Percentiles rank a stretch among this genome's conserved stretches.
phyloP scores from a whole-genome alignment of 2,888 invertebrate genomes.

The Drosophila rellima region DNA sequence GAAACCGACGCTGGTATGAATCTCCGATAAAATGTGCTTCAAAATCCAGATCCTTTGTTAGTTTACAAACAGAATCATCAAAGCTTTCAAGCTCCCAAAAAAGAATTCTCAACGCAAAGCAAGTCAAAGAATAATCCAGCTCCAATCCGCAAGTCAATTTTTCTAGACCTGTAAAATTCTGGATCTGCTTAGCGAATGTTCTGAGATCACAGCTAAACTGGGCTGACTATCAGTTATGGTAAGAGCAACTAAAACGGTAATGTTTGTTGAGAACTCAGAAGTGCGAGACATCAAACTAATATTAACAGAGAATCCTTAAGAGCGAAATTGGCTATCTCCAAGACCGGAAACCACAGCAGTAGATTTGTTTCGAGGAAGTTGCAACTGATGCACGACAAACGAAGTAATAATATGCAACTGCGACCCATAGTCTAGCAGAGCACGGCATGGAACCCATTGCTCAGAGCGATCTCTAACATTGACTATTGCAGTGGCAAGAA shows the following conservation, averaged over 20 bases:
- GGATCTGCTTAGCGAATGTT: background rate
- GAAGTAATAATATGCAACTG: background rate
- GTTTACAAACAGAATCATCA: background rate
- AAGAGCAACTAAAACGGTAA: background rate
- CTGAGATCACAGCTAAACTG: background rate
- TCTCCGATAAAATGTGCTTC: too few species aligned
- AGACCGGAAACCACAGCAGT: background rate
- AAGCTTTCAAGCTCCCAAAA: too few species aligned
- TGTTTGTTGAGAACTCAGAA: background rate
- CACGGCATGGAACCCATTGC: background rate
- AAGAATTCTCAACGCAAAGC: too few species aligned
- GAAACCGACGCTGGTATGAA: too few species aligned
- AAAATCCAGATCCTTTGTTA: background rate
- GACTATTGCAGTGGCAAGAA: background rate
- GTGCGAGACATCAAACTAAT: background rate
- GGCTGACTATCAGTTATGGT: background rate
- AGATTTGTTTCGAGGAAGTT: background rate
- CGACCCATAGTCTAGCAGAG: background rate
- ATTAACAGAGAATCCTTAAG: background rate
- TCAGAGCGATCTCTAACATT: background rate
- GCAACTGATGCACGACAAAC: background rate
- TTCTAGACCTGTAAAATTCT: too few species aligned
- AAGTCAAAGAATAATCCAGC: too few species aligned
- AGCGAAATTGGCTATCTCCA: background rate
- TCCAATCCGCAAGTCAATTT: too few species aligned